These are phyloP conservation scores for Gnatocerus cornutus DNA, from an alignment of 2,888 invertebrate species.

Conservation along the genomic window DNA sequence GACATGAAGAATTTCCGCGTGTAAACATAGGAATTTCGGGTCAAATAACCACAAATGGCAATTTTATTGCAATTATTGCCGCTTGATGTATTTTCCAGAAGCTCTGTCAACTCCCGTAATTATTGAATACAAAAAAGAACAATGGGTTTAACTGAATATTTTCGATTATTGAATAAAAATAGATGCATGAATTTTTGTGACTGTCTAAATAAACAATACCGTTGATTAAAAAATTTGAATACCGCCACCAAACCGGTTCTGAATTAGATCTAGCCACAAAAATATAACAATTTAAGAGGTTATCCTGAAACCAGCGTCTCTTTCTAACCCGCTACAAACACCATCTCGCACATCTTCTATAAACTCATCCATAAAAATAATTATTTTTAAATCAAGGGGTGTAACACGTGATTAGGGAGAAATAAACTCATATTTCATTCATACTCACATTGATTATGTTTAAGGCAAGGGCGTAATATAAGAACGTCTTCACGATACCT, in stretches of 20 bases:
- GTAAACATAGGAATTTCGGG: constrained; percentile 11
- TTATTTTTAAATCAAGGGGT: not conserved
- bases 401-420: not conserved
- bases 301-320: not conserved
- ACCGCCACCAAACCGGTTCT: constrained; percentile 23
- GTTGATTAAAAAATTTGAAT: constrained; percentile 1
- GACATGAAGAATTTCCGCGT: constrained; percentile 1
- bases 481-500: not conserved
- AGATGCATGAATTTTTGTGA: constrained; percentile 1
- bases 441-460: constrained; percentile 25
- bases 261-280: constrained; percentile 1
- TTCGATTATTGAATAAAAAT: not conserved
- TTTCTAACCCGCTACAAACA: constrained; percentile 1
- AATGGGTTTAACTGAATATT: no score
- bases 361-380: not conserved
- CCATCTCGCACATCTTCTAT: not conserved
- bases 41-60: constrained; percentile 13
- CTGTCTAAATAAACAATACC: not conserved
- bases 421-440: constrained; percentile 5
- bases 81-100: no score
- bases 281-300: constrained; percentile 3
- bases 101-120: no score
- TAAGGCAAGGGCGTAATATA: not conserved
- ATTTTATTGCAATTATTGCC: not conserved
- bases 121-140: no score